Evolutionary conservation across 1,140 invertebrate genomes (phyloP).

Genomic region (Drosophila rufa): DNA sequence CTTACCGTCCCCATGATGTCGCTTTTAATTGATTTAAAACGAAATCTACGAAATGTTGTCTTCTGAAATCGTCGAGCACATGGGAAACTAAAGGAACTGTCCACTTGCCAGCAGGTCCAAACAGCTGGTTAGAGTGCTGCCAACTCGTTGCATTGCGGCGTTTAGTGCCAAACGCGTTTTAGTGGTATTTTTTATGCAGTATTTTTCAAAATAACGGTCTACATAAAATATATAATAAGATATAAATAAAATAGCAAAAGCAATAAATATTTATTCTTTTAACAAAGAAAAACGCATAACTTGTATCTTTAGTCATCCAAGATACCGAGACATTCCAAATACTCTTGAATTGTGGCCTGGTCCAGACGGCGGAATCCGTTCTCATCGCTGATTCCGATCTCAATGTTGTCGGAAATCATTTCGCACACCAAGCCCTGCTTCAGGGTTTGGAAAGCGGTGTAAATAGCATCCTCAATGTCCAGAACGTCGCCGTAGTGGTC

Average conservation of each 20-base stretch:
- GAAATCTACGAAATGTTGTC: constrained; percentile 18
- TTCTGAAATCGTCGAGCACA: constrained; percentile 53
- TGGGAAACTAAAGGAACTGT: constrained; percentile 34
- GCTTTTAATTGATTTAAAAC: constrained; percentile 4
- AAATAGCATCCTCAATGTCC: constrained; percentile 99
- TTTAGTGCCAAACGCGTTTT: neutral
- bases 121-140: constrained; percentile 20
- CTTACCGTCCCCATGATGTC: constrained; percentile 63
- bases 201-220: neutral
- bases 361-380: constrained; percentile 96
- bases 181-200: neutral
- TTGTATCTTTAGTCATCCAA: neutral
- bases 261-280: too few relatives aligned
- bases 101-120: constrained; percentile 13
- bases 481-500: constrained; percentile 98
- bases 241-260: too few relatives aligned
- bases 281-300: neutral
- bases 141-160: neutral
- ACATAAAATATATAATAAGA: too few relatives aligned
- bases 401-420: constrained; percentile 99
- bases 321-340: constrained; percentile 87
- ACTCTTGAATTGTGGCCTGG: constrained; percentile 98
- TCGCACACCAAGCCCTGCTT: constrained; percentile 99
- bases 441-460: constrained; percentile 98
- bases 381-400: constrained; percentile 98